Conservation (phyloP, 2,113 vertebrate species). For the Ceyx melanurus region DNA sequence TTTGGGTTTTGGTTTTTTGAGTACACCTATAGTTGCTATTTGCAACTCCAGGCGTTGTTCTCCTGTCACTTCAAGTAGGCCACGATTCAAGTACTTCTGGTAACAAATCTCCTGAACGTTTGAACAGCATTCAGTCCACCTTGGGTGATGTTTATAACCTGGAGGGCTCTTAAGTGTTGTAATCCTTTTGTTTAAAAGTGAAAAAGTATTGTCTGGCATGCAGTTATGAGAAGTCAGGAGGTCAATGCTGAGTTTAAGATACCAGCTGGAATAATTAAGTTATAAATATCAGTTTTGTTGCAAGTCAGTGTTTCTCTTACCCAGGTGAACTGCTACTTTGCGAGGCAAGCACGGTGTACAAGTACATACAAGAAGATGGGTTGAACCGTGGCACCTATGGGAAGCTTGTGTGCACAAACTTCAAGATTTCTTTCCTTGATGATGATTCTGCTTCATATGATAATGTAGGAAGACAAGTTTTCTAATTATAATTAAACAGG, state of each 20-base stretch:
- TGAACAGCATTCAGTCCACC: background rate
- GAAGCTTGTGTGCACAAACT: constrained; percentile 87
- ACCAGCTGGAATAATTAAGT: background rate
- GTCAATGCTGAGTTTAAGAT: background rate
- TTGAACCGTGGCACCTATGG: constrained; percentile 82
- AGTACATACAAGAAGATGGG: constrained; percentile 82
- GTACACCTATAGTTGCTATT: rapidly evolving
- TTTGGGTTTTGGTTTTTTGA: rapidly evolving
- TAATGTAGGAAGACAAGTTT: constrained; percentile 70
- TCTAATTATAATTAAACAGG: background rate
- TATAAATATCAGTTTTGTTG: background rate
- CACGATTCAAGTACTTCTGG: background rate
- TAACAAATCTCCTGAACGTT: background rate
- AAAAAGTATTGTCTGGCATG: background rate
- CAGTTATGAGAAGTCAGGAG: background rate
- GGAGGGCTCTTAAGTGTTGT: background rate
- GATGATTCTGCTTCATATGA: constrained; percentile 76
- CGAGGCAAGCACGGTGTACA: constrained; percentile 82
- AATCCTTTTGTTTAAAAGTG: background rate
- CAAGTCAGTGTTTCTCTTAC: background rate
- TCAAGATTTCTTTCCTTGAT: constrained; percentile 85
- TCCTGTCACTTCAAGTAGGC: background rate
- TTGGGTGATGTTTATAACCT: background rate
- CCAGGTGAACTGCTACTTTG: constrained; percentile 87
- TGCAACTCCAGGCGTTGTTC: background rate